These are phyloP conservation scores for Dendrocincla fuliginosa DNA, from an alignment of 2,797 vertebrate genomes.

Conservation along the genomic window DNA sequence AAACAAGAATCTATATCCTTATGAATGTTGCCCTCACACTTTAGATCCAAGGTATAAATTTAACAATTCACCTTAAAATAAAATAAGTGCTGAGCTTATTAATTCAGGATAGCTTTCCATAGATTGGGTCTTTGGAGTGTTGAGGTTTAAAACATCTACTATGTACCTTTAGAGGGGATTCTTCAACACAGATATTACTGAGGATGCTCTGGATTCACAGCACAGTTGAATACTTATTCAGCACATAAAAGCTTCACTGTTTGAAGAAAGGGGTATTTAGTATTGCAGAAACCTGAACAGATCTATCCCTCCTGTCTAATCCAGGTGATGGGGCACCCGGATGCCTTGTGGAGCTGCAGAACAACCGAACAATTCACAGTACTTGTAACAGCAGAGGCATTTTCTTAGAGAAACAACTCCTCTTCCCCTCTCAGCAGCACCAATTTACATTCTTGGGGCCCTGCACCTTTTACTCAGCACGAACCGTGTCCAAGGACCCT, in stretches of 20 bases:
- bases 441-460: neutral
- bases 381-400: neutral
- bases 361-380: neutral
- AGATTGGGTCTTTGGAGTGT: neutral
- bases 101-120: neutral
- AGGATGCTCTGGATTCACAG: neutral
- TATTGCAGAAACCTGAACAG: neutral
- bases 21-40: neutral
- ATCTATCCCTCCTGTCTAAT: neutral
- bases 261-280: neutral
- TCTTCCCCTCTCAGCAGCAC: neutral
- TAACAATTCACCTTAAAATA: neutral
- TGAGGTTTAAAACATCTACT: neutral
- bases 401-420: neutral
- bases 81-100: neutral
- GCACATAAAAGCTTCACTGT: neutral
- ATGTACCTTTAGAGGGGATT: neutral
- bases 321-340: neutral
- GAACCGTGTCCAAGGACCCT: neutral
- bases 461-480: neutral
- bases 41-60: neutral
- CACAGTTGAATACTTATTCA: neutral
- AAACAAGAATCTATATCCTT: neutral
- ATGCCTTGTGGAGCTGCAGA: neutral
- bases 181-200: fast-evolving